Base-by-base conservation (phyloP, 2,888 invertebrate genomes). In the Gari tellinella region DNA sequence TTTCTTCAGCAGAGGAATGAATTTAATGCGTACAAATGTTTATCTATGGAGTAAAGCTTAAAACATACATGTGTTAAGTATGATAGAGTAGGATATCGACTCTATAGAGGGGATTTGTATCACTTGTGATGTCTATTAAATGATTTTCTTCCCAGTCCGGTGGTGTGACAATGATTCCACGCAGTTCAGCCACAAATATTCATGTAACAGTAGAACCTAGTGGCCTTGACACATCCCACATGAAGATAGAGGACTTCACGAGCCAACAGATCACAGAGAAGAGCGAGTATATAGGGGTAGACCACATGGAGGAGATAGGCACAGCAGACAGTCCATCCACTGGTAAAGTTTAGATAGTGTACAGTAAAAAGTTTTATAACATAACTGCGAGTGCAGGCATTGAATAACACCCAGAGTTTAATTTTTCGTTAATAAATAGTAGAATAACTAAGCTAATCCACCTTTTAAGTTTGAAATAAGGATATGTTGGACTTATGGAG, bases 241-340 rank as follows among this genome's bases (percentile, higher is more conserved):
- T 80, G 75, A 72, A 76, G 45, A 76, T 86, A 49, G 87, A 88
- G 52, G 87, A 87, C 52, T 82, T 87, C 49, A 83, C 83, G 2
- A 86, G 86, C 69, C 88, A 86, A 57, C 78, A 70, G 67, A 38
- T 80, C 37, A 73, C 61, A 0, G 67, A 67, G 21, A 66, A 67
- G 41, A 58, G 58, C 8, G 72, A 72, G 15, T 67, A 51, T 53
- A 64, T 65, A 1, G 72, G 72, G 14, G 62, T 79, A 12, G 74
- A 72, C 14, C 74, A 74, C 45, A 67, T 79, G 57, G 79, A 79
- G 55, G 74, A 79, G 46, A 79, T 79, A 40, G 69, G 62, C n/a
- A 66, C 72, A 12, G 62, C 61, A 19, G 68, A 74, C 15, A 79
- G 72, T 37, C 64, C 58, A 15, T 46, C 58, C 31, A 31, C 31